phyloP scores from a whole-genome alignment of 2,888 invertebrate species.

The Spatulosminthurus flaviceps region DNA sequence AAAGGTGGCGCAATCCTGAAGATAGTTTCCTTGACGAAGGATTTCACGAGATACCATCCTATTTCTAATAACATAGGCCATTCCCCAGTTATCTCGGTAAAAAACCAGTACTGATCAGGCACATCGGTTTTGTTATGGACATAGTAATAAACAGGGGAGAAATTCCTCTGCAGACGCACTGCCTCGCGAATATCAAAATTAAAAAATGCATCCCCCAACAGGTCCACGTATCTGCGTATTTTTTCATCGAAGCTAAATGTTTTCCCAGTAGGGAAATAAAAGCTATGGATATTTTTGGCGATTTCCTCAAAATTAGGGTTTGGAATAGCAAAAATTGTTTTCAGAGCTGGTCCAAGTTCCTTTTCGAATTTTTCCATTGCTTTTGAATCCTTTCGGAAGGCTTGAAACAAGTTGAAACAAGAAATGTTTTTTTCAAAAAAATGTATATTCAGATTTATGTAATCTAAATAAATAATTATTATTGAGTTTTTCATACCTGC shows the following conservation, averaged over 20 bases:
- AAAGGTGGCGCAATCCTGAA: neutral
- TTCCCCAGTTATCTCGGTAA: neutral
- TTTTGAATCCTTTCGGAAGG: neutral
- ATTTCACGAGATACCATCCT: neutral
- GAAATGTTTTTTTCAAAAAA: neutral
- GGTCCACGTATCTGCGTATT: neutral
- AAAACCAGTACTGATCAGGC: neutral
- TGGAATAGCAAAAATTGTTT: neutral
- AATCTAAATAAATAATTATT: neutral
- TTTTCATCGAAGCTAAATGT: neutral
- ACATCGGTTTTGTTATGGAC: slow-evolving; percentile 14
- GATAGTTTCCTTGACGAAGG: neutral
- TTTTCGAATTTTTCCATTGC: neutral
- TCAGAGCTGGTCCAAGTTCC: neutral
- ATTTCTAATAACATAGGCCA: neutral
- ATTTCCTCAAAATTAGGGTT: neutral
- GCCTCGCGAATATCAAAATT: slow-evolving; percentile 9
- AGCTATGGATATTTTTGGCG: neutral
- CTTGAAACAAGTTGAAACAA: neutral
- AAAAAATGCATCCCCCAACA: slow-evolving; percentile 21
- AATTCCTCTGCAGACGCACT: neutral
- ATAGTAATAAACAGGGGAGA: slow-evolving; percentile 22
- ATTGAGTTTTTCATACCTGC: no score
- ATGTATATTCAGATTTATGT: neutral
- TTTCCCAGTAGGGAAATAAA: slow-evolving; percentile 1